These are phyloP conservation scores for Agrochola macilenta DNA, from an alignment of 2,888 invertebrate species.

Conservation along the genomic window DNA sequence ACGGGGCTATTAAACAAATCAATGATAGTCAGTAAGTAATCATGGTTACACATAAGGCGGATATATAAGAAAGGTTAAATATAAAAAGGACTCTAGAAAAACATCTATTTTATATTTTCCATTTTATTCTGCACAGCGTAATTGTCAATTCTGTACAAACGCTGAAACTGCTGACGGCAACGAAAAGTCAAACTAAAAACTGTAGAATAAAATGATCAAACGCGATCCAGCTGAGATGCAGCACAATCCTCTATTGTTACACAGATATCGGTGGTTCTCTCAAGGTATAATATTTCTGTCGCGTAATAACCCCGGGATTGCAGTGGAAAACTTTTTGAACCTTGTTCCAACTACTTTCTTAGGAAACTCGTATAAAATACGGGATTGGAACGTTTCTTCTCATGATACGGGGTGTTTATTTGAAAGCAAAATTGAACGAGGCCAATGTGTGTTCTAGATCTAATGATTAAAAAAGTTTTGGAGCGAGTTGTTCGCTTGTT, in stretches of 20 bases:
- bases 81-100: background rate
- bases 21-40: too few relatives aligned
- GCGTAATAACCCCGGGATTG: slow-evolving; percentile 49
- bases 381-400: slow-evolving; percentile 32
- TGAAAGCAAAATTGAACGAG: slow-evolving; percentile 23
- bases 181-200: slow-evolving; percentile 35
- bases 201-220: slow-evolving; percentile 24
- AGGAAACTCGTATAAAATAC: slow-evolving; percentile 34
- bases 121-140: background rate
- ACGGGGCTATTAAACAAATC: background rate
- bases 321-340: slow-evolving; percentile 51
- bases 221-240: slow-evolving; percentile 13
- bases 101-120: background rate
- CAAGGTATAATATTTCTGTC: slow-evolving; percentile 43
- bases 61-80: too few relatives aligned
- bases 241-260: slow-evolving; percentile 30
- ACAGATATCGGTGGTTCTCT: slow-evolving; percentile 20
- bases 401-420: slow-evolving; percentile 33
- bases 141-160: slow-evolving; percentile 20
- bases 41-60: background rate
- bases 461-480: background rate
- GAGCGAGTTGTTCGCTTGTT: background rate
- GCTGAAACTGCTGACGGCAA: slow-evolving; percentile 28
- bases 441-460: background rate
- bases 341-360: slow-evolving; percentile 51